phyloP scores from a whole-genome alignment of 2,113 vertebrate genomes.

The Equus przewalskii region DNA sequence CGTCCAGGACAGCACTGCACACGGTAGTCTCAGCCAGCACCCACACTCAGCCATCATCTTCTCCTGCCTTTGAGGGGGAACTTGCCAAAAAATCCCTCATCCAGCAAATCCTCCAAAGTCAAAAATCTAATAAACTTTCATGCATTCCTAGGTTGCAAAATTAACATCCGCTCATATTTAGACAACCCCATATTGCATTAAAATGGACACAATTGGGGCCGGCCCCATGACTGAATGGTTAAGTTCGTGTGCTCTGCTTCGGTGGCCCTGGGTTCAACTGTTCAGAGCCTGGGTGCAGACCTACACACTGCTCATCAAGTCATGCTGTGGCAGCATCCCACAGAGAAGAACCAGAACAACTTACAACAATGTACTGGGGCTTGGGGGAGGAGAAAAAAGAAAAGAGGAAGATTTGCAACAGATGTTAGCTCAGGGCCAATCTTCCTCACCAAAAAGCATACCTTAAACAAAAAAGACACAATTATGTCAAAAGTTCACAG shows the following conservation, averaged over 20 bases:
- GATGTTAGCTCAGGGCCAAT: no score
- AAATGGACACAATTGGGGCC: background rate
- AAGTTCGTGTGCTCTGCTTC: no score
- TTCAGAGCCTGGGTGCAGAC: no score
- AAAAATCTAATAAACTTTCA: background rate
- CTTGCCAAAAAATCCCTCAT: background rate
- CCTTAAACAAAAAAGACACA: background rate
- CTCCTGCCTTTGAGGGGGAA: background rate
- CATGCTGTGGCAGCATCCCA: no score
- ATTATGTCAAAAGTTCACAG: background rate
- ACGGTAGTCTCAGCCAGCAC: rapidly evolving
- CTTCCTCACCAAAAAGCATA: no score
- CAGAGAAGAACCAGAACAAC: no score
- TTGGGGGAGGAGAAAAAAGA: no score
- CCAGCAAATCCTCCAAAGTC: background rate
- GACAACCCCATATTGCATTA: background rate
- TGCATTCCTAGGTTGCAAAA: background rate
- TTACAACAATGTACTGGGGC: no score
- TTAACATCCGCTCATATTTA: background rate
- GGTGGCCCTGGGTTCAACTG: no score
- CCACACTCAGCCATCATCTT: rapidly evolving
- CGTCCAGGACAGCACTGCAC: rapidly evolving
- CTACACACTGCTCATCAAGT: no score
- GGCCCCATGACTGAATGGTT: no score
- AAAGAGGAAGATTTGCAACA: no score